Conservation (phyloP, 2,113 vertebrate genomes). For the Petrocephalus microphthalmus region DNA sequence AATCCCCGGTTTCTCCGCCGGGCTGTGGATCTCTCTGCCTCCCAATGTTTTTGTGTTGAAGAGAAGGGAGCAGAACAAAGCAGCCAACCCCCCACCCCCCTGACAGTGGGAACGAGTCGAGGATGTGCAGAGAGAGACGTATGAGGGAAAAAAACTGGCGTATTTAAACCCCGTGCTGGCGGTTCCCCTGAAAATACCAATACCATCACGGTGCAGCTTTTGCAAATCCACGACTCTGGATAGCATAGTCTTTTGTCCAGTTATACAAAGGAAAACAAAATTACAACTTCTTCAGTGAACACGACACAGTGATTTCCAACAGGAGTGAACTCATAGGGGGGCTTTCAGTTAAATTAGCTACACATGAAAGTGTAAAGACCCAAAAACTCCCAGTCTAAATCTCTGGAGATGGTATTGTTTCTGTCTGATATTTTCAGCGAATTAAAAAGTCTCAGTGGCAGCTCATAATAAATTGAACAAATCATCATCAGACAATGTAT, state of each 20-base stretch:
- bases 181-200: neutral
- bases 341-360: neutral
- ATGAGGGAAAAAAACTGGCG: neutral
- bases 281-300: neutral
- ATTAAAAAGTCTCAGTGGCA: neutral
- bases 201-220: neutral
- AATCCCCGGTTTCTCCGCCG: neutral
- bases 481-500: neutral
- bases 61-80: neutral
- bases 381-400: neutral
- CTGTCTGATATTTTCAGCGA: neutral
- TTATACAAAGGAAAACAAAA: neutral
- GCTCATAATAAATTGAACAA: neutral
- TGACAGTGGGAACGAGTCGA: constrained; percentile 10
- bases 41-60: neutral
- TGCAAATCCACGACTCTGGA: neutral
- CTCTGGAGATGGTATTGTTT: neutral
- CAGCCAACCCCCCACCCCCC: neutral
- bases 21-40: neutral
- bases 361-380: neutral
- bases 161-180: neutral
- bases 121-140: neutral
- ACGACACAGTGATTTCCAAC: neutral
- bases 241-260: neutral
- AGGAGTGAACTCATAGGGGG: neutral